Percentiles rank a stretch among this genome's conserved stretches.
Evolutionary conservation across 2,113 vertebrate genomes (phyloP).

Genomic region (Pterocles gutturalis): DNA sequence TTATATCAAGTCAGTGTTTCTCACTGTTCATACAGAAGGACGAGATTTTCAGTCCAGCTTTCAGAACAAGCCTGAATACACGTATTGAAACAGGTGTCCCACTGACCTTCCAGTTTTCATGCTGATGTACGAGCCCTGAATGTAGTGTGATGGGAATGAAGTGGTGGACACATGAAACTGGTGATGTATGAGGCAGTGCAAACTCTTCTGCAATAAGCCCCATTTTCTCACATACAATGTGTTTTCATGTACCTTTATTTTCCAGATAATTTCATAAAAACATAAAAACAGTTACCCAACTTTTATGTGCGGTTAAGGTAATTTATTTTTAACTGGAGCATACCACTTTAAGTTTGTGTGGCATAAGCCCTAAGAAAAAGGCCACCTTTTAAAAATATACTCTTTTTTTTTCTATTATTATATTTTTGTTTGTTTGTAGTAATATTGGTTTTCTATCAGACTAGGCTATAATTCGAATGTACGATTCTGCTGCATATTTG

Average conservation of each 20-base stretch:
- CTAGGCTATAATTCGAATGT: background rate
- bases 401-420: background rate
- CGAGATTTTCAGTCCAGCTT: too few species aligned
- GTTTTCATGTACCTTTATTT: background rate
- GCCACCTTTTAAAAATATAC: background rate
- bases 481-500: background rate
- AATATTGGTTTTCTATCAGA: background rate
- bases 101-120: too few species aligned
- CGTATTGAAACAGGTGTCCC: too few species aligned
- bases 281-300: background rate
- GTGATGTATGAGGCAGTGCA: background rate
- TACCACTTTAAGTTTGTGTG: background rate
- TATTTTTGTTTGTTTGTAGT: background rate
- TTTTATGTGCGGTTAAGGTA: background rate
- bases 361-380: background rate
- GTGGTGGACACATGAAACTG: background rate
- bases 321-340: background rate
- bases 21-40: too few species aligned
- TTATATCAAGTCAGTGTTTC: too few species aligned
- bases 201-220: background rate
- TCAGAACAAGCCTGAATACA: too few species aligned
- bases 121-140: too few species aligned
- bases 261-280: background rate
- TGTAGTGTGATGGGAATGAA: background rate
- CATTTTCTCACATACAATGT: background rate